phyloP scores from a whole-genome alignment of 2,888 invertebrate species.

The Oscheius sp. region DNA sequence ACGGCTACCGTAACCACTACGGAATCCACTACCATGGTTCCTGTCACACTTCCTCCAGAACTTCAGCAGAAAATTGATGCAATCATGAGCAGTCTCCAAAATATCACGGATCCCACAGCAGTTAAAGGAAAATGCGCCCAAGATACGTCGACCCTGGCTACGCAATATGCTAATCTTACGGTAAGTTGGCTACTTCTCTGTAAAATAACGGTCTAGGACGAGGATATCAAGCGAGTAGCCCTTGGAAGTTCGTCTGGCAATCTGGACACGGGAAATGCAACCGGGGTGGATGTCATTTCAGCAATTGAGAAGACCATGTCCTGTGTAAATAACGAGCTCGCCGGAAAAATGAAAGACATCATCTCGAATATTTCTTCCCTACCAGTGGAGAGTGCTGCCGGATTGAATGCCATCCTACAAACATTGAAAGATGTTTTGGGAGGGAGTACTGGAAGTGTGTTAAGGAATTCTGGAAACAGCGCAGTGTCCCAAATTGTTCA shows the following conservation, averaged over 20 bases:
- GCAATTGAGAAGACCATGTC: neutral
- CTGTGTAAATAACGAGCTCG: conserved; percentile 13
- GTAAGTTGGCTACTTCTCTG: neutral
- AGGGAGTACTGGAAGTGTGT: neutral
- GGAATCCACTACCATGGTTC: neutral
- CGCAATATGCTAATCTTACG: neutral
- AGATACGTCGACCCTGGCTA: neutral
- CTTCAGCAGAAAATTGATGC: conserved; percentile 14
- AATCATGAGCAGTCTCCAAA: neutral
- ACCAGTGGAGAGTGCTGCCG: conserved; percentile 3
- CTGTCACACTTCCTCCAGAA: conserved; percentile 9
- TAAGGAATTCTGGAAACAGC: neutral
- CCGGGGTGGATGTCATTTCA: neutral
- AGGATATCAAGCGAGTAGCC: conserved; percentile 2
- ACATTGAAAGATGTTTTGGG: neutral
- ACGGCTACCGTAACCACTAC: neutral
- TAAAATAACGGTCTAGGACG: neutral
- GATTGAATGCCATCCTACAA: conserved; percentile 1
- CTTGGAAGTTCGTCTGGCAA: no score
- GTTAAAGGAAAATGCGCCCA: conserved; percentile 6
- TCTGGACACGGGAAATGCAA: neutral
- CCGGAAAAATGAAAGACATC: neutral
- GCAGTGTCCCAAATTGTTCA: conserved; percentile 1
- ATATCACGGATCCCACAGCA: neutral
- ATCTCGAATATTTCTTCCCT: neutral